Percentiles rank a stretch among this genome's conserved stretches.
phyloP scores from a whole-genome alignment of 35 echinoderm and acorn worm genomes.

The Diadema setosum region DNA sequence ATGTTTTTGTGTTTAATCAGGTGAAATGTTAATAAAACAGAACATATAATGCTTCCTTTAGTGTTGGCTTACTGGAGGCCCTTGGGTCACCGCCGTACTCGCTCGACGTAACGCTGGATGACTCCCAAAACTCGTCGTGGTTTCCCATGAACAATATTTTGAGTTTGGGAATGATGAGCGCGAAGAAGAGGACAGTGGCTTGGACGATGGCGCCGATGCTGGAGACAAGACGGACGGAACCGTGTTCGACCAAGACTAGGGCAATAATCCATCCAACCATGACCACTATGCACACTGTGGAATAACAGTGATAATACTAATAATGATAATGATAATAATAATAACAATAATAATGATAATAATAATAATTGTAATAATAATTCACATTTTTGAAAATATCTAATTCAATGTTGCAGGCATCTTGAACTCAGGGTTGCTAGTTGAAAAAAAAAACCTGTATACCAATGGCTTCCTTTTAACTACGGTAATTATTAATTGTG shows the following conservation, averaged over 20 bases:
- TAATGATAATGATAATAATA: neutral
- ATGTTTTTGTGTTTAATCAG: neutral
- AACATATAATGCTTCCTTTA: neutral
- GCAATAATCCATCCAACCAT: slow-evolving; percentile 24
- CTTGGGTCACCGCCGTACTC: neutral
- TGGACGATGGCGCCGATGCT: slow-evolving; percentile 10
- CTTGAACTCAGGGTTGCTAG: too few relatives aligned
- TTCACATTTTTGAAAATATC: neutral
- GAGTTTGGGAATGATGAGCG: neutral
- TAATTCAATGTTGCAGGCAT: too few relatives aligned
- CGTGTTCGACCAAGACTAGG: neutral
- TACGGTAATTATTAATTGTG: too few relatives aligned
- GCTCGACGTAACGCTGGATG: neutral
- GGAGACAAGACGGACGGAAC: neutral
- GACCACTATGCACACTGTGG: neutral
- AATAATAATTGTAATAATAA: neutral
- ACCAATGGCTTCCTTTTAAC: too few relatives aligned
- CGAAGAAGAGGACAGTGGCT: neutral
- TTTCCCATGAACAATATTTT: neutral
- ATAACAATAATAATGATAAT: neutral
- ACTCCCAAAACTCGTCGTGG: slow-evolving; percentile 9
- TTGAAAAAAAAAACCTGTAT: too few relatives aligned
- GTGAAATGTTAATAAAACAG: neutral
- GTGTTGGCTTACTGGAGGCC: neutral
- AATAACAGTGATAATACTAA: neutral